Conservation (phyloP, 2,888 invertebrate species). For the Koerneria pararmatus region DNA sequence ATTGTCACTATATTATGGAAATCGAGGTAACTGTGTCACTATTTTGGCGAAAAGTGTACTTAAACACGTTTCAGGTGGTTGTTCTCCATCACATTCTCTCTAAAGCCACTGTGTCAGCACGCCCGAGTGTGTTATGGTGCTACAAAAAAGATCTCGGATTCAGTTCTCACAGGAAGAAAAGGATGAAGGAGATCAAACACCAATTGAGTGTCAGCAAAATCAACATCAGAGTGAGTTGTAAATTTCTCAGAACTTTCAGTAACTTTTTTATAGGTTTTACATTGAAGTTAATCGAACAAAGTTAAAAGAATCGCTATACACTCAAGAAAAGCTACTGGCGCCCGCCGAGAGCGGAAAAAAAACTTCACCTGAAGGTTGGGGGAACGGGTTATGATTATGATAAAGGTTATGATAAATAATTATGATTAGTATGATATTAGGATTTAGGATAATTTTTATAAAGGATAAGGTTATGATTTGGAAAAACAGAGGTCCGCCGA, state of each 20-base stretch:
- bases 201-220: conserved; percentile 74
- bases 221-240: conserved; percentile 28
- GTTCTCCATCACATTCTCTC: conserved; percentile 94
- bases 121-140: conserved; percentile 94
- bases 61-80: conserved; percentile 72
- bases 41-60: neutral
- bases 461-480: no score
- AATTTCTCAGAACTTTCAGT: no score
- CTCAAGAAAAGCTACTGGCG: no score
- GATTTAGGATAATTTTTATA: no score
- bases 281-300: neutral
- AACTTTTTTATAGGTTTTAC: conserved; percentile 13
- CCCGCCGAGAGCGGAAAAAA: no score
- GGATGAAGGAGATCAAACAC: conserved; percentile 76
- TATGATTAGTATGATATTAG: no score
- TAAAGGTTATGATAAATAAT: no score
- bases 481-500: no score
- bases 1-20: neutral
- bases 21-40: neutral
- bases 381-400: no score
- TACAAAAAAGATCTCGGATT: conserved; percentile 92
- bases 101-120: conserved; percentile 84
- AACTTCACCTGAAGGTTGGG: no score
- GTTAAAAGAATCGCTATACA: neutral
- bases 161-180: conserved; percentile 85